A percentile compares a stretch with the other conserved stretches of the same genome.
phyloP scores from a whole-genome alignment of 2,797 vertebrate genomes.

The Gallinago nigripennis region DNA sequence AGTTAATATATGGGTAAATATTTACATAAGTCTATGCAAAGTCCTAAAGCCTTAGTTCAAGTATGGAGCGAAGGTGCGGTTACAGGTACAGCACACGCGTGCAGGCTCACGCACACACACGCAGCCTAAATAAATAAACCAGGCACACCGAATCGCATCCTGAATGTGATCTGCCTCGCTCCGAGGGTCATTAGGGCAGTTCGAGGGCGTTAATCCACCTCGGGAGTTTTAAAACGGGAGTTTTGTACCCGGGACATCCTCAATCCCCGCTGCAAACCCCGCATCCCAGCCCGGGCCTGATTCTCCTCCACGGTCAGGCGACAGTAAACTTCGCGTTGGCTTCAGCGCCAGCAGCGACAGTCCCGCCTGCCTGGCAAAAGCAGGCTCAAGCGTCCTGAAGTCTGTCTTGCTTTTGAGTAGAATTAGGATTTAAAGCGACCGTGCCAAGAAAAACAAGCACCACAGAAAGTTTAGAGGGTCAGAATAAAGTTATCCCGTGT shows the following conservation, averaged over 20 bases:
- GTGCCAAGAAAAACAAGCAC: background rate
- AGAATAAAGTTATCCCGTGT: background rate
- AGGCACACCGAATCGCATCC: background rate
- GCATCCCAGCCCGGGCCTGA: background rate
- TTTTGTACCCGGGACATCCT: background rate
- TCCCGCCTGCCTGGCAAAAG: background rate
- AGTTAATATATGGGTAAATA: constrained; percentile 66
- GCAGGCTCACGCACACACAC: background rate
- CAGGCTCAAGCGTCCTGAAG: background rate
- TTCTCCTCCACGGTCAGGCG: background rate
- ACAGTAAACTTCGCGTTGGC: background rate
- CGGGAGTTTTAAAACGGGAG: background rate
- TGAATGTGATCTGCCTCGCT: background rate
- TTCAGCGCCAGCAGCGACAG: background rate
- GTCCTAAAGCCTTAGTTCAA: constrained; percentile 26
- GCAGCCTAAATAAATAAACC: background rate
- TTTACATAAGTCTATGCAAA: constrained; percentile 62
- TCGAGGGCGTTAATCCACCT: background rate
- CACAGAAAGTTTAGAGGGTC: background rate
- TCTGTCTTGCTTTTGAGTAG: background rate
- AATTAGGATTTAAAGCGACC: background rate
- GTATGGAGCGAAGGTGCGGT: constrained; percentile 14
- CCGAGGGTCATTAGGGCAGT: background rate
- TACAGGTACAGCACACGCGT: constrained; percentile 22
- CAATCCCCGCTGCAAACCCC: background rate